Evolutionary conservation across 1,140 invertebrate genomes (phyloP), one percentile per base, ranked within the genome.

Genomic region (Drosophila saltans): DNA sequence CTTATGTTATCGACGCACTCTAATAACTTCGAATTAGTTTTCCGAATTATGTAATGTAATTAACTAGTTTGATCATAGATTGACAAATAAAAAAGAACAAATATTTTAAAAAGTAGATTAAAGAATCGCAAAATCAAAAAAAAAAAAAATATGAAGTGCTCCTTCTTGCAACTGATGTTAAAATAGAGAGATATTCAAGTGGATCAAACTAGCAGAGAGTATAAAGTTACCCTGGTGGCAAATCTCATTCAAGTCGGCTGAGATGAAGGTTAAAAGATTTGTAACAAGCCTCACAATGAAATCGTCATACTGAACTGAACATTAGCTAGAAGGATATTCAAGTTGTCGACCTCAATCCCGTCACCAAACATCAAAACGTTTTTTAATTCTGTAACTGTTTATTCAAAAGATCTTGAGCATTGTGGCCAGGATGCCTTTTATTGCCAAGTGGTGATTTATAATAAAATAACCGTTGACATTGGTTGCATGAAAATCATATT

Each of bases 401-500:
- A 24, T 11, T 9, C 88, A 2, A 9, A 59, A 97, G 96, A 97
- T 98, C 57, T 90, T 98, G 48, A 95, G 95, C 69, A 95, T 97
- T n/a, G 93, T 40, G 96, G 95, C 65, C 94, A 95, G 10, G 95
- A 97, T 91, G 96, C 97, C 0, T 93, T 98, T 4, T 94, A 95
- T 70, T 93, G 95, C 1, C 94, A 95, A 84, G 91, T 96, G 66
- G 94, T 96, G 40, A 93, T 96, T 65, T 96, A 95, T 75, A 96
- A 97, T 85, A 86, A 95, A n/a, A 94, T 99, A 0, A 94, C 94
- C 24, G 94, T 97, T 0, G 94, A 94, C 24, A 94, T 97, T 92
- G 96, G 95, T 64, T 95, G 95, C 75, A 92, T 96, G 63, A 93
- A 95, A 36, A 95, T 97, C n/a, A 93, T 96, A 2, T 97, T 96